phyloP scores from a whole-genome alignment of 2,888 invertebrate species.

The Brassicogethes aeneus region DNA sequence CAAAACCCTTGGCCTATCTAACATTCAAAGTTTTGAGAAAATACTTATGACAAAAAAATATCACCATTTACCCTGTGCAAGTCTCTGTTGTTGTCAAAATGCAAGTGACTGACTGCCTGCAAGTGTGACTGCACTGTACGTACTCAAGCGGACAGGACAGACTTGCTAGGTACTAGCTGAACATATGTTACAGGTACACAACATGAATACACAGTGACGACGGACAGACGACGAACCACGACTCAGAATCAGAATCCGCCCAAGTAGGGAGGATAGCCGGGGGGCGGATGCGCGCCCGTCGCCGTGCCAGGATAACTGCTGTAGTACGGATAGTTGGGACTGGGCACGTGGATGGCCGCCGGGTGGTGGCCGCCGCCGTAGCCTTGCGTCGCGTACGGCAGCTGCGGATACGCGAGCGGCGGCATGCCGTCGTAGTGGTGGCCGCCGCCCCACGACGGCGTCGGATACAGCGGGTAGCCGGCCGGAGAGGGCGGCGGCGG shows the following conservation, averaged over 20 bases:
- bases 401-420: slow-evolving; percentile 39
- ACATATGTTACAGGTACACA: slow-evolving; percentile 45
- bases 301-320: slow-evolving; percentile 39
- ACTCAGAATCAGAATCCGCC: slow-evolving; percentile 43
- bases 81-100: slow-evolving; percentile 43
- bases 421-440: slow-evolving; percentile 41
- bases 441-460: slow-evolving; percentile 39
- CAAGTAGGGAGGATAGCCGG: slow-evolving; percentile 40
- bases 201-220: slow-evolving; percentile 43
- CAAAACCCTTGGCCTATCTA: slow-evolving; percentile 44
- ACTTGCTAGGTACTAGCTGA: slow-evolving; percentile 45
- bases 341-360: slow-evolving; percentile 56
- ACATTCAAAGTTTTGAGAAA: slow-evolving; percentile 44
- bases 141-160: no score
- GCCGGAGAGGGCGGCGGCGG: slow-evolving; percentile 32
- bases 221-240: no score
- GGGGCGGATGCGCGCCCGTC: slow-evolving; percentile 38
- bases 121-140: no score
- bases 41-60: slow-evolving; percentile 46
- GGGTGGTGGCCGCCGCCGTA: slow-evolving; percentile 42
- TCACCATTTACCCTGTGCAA: slow-evolving; percentile 47
- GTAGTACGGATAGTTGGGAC: slow-evolving; percentile 59
- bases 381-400: slow-evolving; percentile 34
- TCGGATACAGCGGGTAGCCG: slow-evolving; percentile 38
- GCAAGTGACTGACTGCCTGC: slow-evolving; percentile 43